Percentiles rank a stretch among this genome's conserved stretches.
Conservation (phyloP, 2,888 invertebrate species). For the Chydorus sphaericus region DNA sequence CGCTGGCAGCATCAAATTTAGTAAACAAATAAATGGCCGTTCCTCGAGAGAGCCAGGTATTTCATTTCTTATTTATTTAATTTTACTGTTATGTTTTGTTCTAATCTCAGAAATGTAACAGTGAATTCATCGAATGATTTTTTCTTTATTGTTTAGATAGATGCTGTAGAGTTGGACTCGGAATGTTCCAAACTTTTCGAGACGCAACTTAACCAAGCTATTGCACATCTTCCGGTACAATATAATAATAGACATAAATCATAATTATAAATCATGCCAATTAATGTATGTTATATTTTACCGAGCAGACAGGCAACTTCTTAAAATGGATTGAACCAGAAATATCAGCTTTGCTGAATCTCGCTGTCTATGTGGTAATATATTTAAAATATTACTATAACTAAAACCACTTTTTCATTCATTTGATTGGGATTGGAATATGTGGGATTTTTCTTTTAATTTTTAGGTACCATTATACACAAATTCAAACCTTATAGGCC, state of each 20-base stretch:
- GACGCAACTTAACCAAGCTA: constrained; percentile 30
- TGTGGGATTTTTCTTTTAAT: not conserved
- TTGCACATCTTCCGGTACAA: constrained; percentile 3
- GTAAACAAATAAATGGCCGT: constrained; percentile 1
- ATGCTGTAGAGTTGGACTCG: constrained; percentile 62
- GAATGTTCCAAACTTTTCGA: constrained; percentile 59
- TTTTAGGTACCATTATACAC: not conserved
- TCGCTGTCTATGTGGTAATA: constrained; percentile 8
- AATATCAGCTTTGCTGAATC: not conserved
- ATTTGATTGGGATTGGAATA: not conserved
- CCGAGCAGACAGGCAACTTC: not conserved
- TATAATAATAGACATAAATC: not conserved
- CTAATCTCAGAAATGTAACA: no score
- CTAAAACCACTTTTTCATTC: not conserved
- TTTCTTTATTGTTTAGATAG: constrained; percentile 43
- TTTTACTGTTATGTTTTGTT: no score
- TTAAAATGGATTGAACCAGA: constrained; percentile 4
- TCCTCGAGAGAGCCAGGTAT: not conserved
- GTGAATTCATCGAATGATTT: no score
- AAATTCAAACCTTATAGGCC: not conserved
- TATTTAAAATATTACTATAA: not conserved
- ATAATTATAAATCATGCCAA: not conserved
- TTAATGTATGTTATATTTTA: not conserved
- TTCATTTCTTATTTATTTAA: not conserved
- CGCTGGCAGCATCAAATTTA: no score